Evolutionary conservation across 2,888 invertebrate genomes (phyloP), one percentile per base, ranked within the genome.

Genomic region (Polia nebulosa): DNA sequence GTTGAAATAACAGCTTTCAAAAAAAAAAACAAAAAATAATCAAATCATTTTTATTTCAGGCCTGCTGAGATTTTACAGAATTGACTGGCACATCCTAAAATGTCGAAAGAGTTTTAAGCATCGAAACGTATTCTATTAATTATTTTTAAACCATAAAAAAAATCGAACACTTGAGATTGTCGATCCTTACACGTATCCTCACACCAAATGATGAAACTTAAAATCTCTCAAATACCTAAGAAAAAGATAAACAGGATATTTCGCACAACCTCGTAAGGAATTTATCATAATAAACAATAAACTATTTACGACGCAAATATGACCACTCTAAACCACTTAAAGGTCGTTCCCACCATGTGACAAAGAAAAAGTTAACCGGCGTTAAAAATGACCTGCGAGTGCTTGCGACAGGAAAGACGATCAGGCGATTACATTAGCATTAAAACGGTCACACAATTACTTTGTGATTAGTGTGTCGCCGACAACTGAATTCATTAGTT

Each of bases 361-460:
- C 80, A 78, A 82, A 80, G 77, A 83, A 81, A 72, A 77, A 78
- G 57, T 65, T 55, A 80, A 83, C 71, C 34, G 60, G 55, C 70
- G 61, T 77, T 80, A 67, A 85, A 80, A 85, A 80, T 72, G 55
- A 52, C 71, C 56, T 51, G 65, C 71, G 84, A 82, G 86, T 88
- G 88, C 69, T 49, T 51, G 65, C 72, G 84, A 83, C 87, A 89
- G 89, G 87, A 89, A 84, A 85, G 88, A 85, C 85, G 88, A 83
- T 84, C 76, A 79, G 81, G 65, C 81, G 88, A 66, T 69, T 81
- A 83, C 87, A 92, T 92, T 92, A 90, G 87, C 92, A 93, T 95
- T 94, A 94, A 94, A 95, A 95, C 95, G 95, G 94, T 94, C 94
- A 87, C 93, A 94, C 94, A 93, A 93, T 94, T 93, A 95, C 91